Base-by-base conservation (phyloP, 2,888 invertebrate genomes). In the Hyles lineata region DNA sequence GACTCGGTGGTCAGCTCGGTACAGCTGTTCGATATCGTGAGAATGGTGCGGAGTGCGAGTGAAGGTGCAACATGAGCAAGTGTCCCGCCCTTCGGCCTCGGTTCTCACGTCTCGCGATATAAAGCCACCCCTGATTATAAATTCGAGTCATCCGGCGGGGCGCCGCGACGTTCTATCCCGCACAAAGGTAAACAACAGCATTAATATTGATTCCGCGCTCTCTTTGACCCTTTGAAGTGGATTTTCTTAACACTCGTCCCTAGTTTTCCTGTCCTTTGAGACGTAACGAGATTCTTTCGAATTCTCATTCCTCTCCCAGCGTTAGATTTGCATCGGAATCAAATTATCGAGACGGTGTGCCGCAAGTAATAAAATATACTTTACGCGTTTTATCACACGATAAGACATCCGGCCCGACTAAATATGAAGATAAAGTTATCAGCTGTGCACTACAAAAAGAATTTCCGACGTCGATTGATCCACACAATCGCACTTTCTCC, bases 201-300 rank as follows among this genome's bases (percentile, higher is more conserved):
- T 94, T 91, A 94, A 93, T 93, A 93, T 93, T 93, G 92, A 94
- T 92, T 88, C 87, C 88, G 86, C 82, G 86, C 85, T 87, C 88
- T 87, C 92, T 90, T 90, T 90, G 90, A 89, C 86, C 84, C 90
- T 92, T 89, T 89, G 89, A 90, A 89, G 86, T 84, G 81, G 84
- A 89, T 89, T 88, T 90, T 89, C 88, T 87, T 86, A 82, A 86
- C 81, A 86, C 87, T 86, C 81, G 78, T 78, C 78, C 85, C 81
- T 85, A 88, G 85, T 88, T 89, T 88, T 87, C 86, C 81, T 83
- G 83, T 87, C 86, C 88, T 90, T 89, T 90, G 89, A 90, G 83
- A 87, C 85, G 81, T 86, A 86, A 87, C 85, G 82, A 58, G 58
- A 58, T 70, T 58, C 58, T 32, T 15, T 59, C 32, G 32, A 70